These are phyloP conservation scores for Crematogaster levior DNA, from an alignment of 2,888 invertebrate species.

Conservation along the genomic window DNA sequence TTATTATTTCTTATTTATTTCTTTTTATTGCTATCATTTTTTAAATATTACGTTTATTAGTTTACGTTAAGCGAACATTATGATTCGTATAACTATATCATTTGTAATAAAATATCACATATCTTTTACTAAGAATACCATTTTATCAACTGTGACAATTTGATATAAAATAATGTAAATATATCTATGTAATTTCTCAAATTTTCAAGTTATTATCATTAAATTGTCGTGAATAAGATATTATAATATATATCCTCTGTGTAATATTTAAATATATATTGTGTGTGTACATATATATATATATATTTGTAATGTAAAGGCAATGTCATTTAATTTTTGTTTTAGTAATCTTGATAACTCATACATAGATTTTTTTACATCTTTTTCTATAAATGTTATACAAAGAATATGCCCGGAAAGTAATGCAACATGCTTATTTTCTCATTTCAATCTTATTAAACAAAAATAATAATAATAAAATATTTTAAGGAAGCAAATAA, in stretches of 20 bases:
- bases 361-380: not conserved
- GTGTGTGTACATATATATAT: too few species aligned
- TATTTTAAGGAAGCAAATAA: constrained; percentile 1
- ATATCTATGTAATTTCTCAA: constrained; percentile 3
- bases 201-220: not conserved
- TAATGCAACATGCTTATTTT: not conserved
- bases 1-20: constrained; percentile 15
- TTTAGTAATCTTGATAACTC: constrained; percentile 1
- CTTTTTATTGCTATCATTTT: too few species aligned
- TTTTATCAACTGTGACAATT: constrained; percentile 24
- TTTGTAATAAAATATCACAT: constrained; percentile 40
- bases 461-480: too few species aligned
- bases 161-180: constrained; percentile 27
- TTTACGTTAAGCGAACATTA: constrained; percentile 24
- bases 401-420: not conserved
- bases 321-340: constrained; percentile 10
- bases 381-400: not conserved
- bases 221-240: constrained; percentile 11
- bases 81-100: constrained; percentile 8
- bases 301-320: constrained; percentile 2
- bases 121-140: constrained; percentile 11
- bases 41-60: not conserved
- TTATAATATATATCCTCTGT: not conserved
- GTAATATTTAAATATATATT: constrained; percentile 12
- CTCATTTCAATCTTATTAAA: not conserved